Evolutionary conservation across 2,113 vertebrate genomes (phyloP), one percentile per base, ranked within the genome.

Genomic region (Globicephala melas): DNA sequence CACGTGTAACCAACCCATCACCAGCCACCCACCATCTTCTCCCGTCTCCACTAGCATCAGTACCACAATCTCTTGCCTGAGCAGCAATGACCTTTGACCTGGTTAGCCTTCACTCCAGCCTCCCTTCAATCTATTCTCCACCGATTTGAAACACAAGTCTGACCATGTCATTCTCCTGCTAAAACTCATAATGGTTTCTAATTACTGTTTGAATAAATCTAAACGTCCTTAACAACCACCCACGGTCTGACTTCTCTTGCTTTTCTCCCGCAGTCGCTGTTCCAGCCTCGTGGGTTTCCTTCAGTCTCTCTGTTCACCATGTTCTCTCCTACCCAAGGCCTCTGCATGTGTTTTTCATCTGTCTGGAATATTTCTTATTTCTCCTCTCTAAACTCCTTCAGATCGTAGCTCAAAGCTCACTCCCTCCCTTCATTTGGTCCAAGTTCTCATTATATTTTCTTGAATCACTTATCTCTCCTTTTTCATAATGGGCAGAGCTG

Each of bases 381-480:
- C 36, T 90, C 91, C 23, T 90, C n/a, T 89, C 50, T 96, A 76
- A 60, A 8, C 14, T 92, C 31, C n/a, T 58, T 84, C 21, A 81
- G 38, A 80, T 55, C 15, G 58, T 26, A 82, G 77, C 38, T 71
- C 47, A 70, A 17, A 8, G 79, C 36, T 92, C 26, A 2, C 17
- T 76, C 0, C 25, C 36, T 97, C 21, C 33, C 7, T 83, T 93
- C 13, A 83, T 79, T 58, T 94, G 53, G 7, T 76, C 79, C 13
- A 80, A 67, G 83, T 86, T 96, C 36, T 71, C n/a, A 41, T 87
- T 84, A 13, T 33, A 47, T 81, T 92, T 97, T 88, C 62, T 76
- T 53, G 38, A 91, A 71, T 85, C 71, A 60, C 12, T 2, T 50
- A 20, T 71, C 58, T 87, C 25, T 85, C 7, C 23, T 92, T 91